Conservation (phyloP, 2,888 invertebrate genomes). For the Melanotus villosus region DNA sequence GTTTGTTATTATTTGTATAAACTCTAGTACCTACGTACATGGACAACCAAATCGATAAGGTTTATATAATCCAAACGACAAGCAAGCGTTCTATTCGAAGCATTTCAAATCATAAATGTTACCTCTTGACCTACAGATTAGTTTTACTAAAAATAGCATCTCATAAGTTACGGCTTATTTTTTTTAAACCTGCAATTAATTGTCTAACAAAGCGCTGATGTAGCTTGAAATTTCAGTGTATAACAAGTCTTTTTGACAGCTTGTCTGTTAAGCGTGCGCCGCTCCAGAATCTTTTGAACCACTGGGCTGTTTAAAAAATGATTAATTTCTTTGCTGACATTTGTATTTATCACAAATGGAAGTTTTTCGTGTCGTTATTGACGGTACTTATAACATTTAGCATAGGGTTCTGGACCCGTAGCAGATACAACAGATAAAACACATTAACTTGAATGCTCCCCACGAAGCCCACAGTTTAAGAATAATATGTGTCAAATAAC, state of each 20-base stretch:
- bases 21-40: not conserved
- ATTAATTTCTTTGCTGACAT: constrained; percentile 34
- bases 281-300: not conserved
- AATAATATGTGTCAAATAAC: constrained; percentile 49
- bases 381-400: not conserved
- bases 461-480: constrained; percentile 47
- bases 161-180: not conserved
- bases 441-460: constrained; percentile 47
- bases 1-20: not conserved
- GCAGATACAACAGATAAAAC: constrained; percentile 43
- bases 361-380: constrained; percentile 31
- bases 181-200: too few species aligned
- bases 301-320: constrained; percentile 23
- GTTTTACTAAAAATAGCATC: too few species aligned
- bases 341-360: constrained; percentile 17
- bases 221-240: not conserved
- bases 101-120: too few species aligned
- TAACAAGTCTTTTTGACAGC: not conserved
- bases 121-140: constrained; percentile 6
- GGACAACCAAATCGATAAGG: constrained; percentile 7
- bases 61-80: not conserved
- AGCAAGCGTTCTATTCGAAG: too few species aligned
- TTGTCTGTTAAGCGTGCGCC: too few species aligned
- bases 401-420: not conserved
- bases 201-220: not conserved